A percentile compares a stretch with the other conserved stretches of the same genome.
phyloP scores from a whole-genome alignment of 2,113 vertebrate species.

The Onychostruthus taczanowskii region DNA sequence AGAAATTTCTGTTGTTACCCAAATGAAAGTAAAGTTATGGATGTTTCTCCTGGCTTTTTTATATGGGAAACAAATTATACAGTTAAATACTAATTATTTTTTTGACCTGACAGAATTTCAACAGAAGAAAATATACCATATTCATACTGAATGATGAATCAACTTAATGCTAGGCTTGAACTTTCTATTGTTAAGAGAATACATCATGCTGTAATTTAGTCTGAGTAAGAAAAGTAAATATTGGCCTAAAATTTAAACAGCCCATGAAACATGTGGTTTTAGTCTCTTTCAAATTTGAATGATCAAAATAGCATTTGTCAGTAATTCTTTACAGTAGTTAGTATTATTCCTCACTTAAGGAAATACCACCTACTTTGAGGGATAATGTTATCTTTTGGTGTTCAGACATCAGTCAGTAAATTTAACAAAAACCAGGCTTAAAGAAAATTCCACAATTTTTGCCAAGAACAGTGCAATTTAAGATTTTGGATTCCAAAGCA shows the following conservation, averaged over 20 bases:
- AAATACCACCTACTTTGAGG: neutral
- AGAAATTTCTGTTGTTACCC: neutral
- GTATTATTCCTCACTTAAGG: neutral
- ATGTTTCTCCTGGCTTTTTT: conserved; percentile 19
- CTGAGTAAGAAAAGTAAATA: neutral
- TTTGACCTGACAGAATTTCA: neutral
- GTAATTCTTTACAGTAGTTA: conserved; percentile 2
- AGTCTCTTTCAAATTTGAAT: neutral
- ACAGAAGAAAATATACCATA: neutral
- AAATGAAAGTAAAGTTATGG: neutral
- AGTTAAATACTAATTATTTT: neutral
- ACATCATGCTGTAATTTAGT: neutral
- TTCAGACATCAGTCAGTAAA: neutral
- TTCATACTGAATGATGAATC: neutral
- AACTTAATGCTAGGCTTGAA: neutral
- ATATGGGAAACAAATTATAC: neutral
- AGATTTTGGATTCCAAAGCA: conserved; percentile 9
- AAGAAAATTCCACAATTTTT: neutral
- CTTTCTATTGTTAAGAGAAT: neutral
- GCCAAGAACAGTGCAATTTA: neutral
- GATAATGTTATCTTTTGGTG: neutral
- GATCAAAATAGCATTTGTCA: neutral
- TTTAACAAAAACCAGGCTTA: neutral
- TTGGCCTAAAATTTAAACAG: neutral
- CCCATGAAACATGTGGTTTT: neutral